Percentiles rank a stretch among this genome's conserved stretches.
Conservation (phyloP, 2,888 invertebrate genomes). For the Dryobota labecula region DNA sequence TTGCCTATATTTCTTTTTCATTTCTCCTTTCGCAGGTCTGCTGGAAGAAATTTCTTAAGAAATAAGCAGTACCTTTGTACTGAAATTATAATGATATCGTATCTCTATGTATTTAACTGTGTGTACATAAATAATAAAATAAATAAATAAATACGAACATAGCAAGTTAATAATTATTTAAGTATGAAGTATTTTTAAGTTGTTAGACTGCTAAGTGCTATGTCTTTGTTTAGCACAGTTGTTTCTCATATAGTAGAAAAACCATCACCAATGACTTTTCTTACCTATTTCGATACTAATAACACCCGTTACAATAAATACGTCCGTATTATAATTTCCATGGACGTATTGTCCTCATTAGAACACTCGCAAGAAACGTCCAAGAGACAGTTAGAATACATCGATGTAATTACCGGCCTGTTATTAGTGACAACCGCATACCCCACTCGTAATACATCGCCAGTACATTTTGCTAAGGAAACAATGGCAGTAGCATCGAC, state of each 20-base stretch:
- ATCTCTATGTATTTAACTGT: no score
- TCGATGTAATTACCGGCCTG: constrained; percentile 61
- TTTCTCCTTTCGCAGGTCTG: no score
- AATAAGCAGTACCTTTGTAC: no score
- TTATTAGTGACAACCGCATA: constrained; percentile 51
- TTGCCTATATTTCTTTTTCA: no score
- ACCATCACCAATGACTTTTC: constrained; percentile 2
- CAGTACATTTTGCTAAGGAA: constrained; percentile 25
- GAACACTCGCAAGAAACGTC: constrained; percentile 46
- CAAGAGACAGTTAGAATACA: constrained; percentile 55
- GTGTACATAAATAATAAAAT: no score
- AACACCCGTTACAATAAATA: constrained; percentile 54
- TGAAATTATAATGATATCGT: no score
- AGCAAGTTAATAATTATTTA: constrained; percentile 10
- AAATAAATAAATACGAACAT: no score
- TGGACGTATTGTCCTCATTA: constrained; percentile 42
- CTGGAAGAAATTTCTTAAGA: no score
- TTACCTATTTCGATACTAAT: constrained; percentile 14
- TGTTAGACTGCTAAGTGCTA: background rate
- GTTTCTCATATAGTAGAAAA: background rate
- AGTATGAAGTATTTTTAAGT: constrained; percentile 7
- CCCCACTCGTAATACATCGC: constrained; percentile 16
- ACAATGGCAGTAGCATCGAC: constrained; percentile 46
- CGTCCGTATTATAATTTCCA: constrained; percentile 45
- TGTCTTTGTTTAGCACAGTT: background rate